phyloP scores from a whole-genome alignment of 2,797 vertebrate species.

The Thripadectes ignobilis region DNA sequence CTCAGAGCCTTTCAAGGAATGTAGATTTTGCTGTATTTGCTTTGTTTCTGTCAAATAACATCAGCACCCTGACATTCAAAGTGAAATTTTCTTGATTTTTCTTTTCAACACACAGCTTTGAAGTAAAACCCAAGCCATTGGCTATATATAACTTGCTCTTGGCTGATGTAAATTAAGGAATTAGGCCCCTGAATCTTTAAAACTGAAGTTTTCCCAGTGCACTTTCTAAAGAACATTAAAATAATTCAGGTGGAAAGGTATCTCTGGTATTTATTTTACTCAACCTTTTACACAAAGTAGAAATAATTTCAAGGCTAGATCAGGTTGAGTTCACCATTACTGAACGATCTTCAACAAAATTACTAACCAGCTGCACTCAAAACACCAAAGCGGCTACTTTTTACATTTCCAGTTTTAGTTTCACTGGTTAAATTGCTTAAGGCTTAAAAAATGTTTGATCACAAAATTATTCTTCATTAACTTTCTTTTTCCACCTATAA shows the following conservation, averaged over 20 bases:
- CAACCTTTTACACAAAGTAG: neutral
- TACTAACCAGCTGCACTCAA: neutral
- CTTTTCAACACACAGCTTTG: neutral
- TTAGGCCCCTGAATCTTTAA: neutral
- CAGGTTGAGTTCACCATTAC: neutral
- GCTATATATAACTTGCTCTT: neutral
- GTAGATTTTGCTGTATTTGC: neutral
- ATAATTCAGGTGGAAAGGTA: neutral
- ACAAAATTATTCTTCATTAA: neutral
- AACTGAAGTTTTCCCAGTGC: neutral
- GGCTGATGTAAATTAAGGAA: neutral
- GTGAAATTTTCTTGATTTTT: neutral
- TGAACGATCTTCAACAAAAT: neutral
- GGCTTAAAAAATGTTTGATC: neutral
- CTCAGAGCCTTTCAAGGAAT: neutral
- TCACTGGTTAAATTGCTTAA: neutral
- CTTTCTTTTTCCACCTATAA: neutral
- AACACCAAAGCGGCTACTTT: neutral
- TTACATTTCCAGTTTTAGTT: neutral
- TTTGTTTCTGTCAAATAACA: neutral
- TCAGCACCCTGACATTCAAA: neutral
- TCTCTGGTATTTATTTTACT: neutral
- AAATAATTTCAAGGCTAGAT: neutral
- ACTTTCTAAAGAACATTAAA: neutral
- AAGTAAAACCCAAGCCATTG: neutral